phyloP scores from a whole-genome alignment of 1,140 invertebrate genomes.

The Zeugodacus cucurbitae region DNA sequence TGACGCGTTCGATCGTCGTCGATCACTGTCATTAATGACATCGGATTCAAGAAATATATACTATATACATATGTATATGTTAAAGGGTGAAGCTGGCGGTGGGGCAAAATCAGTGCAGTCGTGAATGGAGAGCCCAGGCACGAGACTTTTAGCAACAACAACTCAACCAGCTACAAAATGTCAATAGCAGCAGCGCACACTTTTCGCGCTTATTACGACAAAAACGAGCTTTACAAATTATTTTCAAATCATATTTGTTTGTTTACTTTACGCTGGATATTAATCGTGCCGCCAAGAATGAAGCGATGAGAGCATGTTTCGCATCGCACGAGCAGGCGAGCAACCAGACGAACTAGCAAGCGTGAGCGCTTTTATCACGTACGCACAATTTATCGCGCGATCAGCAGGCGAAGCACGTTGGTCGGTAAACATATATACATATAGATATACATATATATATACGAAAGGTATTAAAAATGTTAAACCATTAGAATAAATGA shows the following conservation, averaged over 20 bases:
- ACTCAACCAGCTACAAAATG: background rate
- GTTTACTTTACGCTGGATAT: conserved; percentile 9
- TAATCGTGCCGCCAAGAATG: background rate
- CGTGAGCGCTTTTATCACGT: background rate
- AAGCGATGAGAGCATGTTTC: background rate
- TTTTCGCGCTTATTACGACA: background rate
- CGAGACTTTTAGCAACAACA: conserved; percentile 25
- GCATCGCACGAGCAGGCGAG: background rate
- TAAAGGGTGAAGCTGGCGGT: background rate
- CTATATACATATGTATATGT: background rate
- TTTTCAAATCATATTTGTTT: background rate
- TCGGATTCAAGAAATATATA: background rate
- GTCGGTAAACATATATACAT: background rate
- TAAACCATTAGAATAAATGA: background rate
- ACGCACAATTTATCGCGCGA: background rate
- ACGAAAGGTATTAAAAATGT: background rate
- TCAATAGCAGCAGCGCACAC: background rate
- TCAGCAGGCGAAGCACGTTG: background rate
- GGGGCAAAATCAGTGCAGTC: background rate
- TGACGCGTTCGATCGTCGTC: background rate
- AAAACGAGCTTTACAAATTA: conserved; percentile 7
- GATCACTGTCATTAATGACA: background rate
- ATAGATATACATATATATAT: no score
- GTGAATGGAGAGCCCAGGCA: conserved; percentile 14
- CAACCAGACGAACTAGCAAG: background rate